Conservation (phyloP, 2,113 vertebrate species). For the Salminus brasiliensis region DNA sequence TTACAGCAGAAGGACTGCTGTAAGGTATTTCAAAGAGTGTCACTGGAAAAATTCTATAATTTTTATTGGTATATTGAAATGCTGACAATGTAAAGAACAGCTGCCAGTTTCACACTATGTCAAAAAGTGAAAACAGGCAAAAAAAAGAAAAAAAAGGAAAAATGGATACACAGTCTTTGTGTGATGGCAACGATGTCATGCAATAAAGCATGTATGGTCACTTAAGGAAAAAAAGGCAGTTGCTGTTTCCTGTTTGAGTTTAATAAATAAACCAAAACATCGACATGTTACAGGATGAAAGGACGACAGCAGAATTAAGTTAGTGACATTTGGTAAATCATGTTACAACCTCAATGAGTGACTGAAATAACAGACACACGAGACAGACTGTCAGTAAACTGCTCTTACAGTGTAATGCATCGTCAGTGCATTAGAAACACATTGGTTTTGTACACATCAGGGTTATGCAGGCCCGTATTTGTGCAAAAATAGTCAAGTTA, state of each 20-base stretch:
- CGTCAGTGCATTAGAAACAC: conserved; percentile 4
- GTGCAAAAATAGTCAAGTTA: conserved; percentile 41
- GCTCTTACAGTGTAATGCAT: conserved; percentile 16
- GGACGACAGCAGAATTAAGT: conserved; percentile 52
- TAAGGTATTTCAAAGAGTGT: too few species aligned
- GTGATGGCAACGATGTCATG: too few species aligned
- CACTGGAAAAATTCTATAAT: too few species aligned
- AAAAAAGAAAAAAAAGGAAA: too few species aligned
- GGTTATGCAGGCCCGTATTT: conserved; percentile 10
- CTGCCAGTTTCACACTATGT: too few species aligned
- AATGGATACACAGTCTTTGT: too few species aligned
- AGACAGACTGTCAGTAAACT: background rate
- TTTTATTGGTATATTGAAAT: too few species aligned
- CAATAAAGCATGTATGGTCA: conserved; percentile 11
- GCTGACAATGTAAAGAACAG: too few species aligned
- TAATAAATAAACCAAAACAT: conserved; percentile 11
- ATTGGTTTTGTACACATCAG: background rate
- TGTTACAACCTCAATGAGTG: conserved; percentile 14
- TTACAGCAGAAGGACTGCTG: too few species aligned
- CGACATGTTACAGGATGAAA: conserved; percentile 41
- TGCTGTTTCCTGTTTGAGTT: conserved; percentile 22
- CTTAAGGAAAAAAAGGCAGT: conserved; percentile 3
- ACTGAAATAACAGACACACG: conserved; percentile 27
- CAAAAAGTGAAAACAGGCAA: too few species aligned
- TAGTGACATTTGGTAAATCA: conserved; percentile 53